Conservation (phyloP, 2,888 invertebrate species). For the Altica lythri region DNA sequence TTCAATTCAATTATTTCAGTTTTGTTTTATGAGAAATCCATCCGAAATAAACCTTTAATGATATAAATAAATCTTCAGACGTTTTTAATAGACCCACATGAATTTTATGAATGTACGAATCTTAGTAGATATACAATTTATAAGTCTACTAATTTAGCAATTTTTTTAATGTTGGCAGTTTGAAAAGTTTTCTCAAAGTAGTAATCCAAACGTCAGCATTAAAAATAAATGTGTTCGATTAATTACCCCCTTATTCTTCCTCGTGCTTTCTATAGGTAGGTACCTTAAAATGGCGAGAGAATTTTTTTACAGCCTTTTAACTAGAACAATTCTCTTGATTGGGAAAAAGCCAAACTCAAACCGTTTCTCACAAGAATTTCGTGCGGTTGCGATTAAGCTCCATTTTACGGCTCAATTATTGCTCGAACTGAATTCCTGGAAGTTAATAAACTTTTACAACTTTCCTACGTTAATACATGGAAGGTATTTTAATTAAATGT, state of each 20-base stretch:
- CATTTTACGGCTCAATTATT: conserved; percentile 37
- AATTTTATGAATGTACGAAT: too few relatives aligned
- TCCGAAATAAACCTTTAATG: conserved; percentile 5
- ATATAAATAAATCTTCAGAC: conserved; percentile 7
- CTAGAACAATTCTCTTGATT: conserved; percentile 23
- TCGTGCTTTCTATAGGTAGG: background rate
- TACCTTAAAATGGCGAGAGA: background rate
- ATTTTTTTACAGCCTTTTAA: conserved; percentile 12
- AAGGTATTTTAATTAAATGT: conserved; percentile 33
- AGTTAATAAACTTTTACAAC: conserved; percentile 37
- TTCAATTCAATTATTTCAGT: conserved; percentile 20
- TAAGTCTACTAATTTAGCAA: too few relatives aligned
- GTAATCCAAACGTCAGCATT: too few relatives aligned
- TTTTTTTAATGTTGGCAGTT: too few relatives aligned
- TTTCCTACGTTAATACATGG: conserved; percentile 23
- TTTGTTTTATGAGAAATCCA: conserved; percentile 20
- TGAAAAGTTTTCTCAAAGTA: too few relatives aligned
- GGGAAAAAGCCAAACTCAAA: conserved; percentile 20
- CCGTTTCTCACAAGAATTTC: conserved; percentile 32
- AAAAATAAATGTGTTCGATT: conserved; percentile 2
- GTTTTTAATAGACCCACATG: background rate
- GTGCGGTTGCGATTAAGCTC: conserved; percentile 32
- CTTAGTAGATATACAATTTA: too few relatives aligned
- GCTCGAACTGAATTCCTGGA: conserved; percentile 31
- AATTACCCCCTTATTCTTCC: background rate